Evolutionary conservation across 2,797 vertebrate species (phyloP).

Genomic region (Falco novaeseelandiae): DNA sequence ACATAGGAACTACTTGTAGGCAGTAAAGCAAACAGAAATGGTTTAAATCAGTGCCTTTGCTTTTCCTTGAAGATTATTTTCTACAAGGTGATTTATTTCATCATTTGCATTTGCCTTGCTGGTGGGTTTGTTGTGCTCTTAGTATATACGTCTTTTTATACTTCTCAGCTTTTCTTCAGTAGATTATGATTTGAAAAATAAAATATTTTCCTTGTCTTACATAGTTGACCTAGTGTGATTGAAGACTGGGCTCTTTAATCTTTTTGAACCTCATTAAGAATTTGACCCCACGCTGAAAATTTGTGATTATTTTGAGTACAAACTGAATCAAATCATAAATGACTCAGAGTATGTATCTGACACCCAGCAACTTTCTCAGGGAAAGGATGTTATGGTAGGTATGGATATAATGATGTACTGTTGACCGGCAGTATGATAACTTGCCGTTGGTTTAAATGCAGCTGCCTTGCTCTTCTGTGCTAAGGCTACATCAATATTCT

Average conservation of each 20-base stretch:
- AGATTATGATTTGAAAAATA: neutral
- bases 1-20: neutral
- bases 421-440: neutral
- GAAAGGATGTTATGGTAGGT: neutral
- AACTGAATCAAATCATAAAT: neutral
- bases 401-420: neutral
- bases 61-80: neutral
- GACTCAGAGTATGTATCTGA: neutral
- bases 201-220: neutral
- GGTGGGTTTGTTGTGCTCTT: neutral
- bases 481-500: neutral
- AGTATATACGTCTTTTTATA: neutral
- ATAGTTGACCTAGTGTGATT: neutral
- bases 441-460: neutral
- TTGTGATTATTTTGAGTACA: neutral
- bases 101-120: neutral
- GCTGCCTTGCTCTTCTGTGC: neutral
- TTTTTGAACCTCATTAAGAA: neutral
- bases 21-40: neutral
- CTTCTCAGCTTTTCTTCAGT: neutral
- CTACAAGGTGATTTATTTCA: neutral
- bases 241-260: neutral
- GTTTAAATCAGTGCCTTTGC: neutral
- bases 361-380: neutral
- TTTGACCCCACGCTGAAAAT: neutral